phyloP scores from a whole-genome alignment of 1,140 invertebrate genomes.

The Centruroides sculpturatus region DNA sequence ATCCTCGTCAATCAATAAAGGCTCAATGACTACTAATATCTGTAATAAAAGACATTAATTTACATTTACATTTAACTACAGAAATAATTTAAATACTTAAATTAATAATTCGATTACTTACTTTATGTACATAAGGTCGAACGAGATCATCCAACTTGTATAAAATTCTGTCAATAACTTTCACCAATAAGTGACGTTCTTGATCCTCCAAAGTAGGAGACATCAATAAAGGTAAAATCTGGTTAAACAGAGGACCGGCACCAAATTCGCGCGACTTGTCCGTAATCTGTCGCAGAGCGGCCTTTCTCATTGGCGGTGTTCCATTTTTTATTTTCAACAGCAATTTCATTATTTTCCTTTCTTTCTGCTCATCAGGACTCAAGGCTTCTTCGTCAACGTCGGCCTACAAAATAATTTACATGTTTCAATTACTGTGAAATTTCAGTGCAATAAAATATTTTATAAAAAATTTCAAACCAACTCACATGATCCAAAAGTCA shows the following conservation, averaged over 20 bases:
- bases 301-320: conserved; percentile 97
- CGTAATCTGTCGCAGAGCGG: conserved; percentile 91
- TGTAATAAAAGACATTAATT: conserved; percentile 21
- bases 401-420: conserved; percentile 32
- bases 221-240: conserved; percentile 96
- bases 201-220: conserved; percentile 98
- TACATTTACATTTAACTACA: not conserved
- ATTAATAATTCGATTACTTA: conserved; percentile 24
- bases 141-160: conserved; percentile 99
- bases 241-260: conserved; percentile 95
- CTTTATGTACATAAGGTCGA: conserved; percentile 96
- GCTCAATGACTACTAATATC: conserved; percentile 98
- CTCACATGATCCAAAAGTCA: too few species aligned
- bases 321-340: conserved; percentile 99
- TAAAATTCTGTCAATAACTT: conserved; percentile 96
- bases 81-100: not conserved
- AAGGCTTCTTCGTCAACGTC: conserved; percentile 95
- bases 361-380: conserved; percentile 92
- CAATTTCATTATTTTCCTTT: conserved; percentile 98
- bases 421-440: too few species aligned
- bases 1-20: conserved; percentile 97
- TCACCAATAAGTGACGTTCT: conserved; percentile 96
- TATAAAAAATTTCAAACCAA: too few species aligned
- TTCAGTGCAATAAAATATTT: too few species aligned
- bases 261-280: conserved; percentile 98